Evolutionary conservation across 2,888 invertebrate species (phyloP), one percentile per base, ranked within the genome.

Genomic region (Amphiduros pacificus): DNA sequence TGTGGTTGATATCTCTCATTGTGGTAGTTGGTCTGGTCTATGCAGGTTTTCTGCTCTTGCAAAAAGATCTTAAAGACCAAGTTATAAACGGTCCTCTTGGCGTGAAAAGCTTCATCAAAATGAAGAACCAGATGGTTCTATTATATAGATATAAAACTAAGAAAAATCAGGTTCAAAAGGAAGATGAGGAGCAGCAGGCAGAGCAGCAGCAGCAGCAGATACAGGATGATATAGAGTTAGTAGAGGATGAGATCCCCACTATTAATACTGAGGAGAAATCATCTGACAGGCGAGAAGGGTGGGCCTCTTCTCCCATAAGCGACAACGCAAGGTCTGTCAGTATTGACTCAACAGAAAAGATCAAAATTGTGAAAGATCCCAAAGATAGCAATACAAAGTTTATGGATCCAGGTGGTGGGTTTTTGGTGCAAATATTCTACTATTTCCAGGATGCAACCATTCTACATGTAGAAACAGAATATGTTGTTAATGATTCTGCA

Each of bases 381-480:
- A n/a, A n/a, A n/a, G n/a, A n/a, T n/a, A n/a, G n/a, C n/a, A n/a
- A n/a, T n/a, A n/a, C n/a, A n/a, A n/a, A n/a, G n/a, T n/a, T n/a
- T n/a, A n/a, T n/a, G n/a, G n/a, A n/a, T n/a, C n/a, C n/a, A n/a
- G n/a, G n/a, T n/a, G 55, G 55, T 27, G 44, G 44, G 29, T 26
- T 55, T 26, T 27, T 55, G 1, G 28, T 55, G 11, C 26, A 41
- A 5, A 5, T 55, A 5, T 55, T 55, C 29, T 55, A 55, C 28
- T 55, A 55, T 27, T 55, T 55, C 24, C 55, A 55, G 22, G 55
- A 55, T 26, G 55, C 55, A 26, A 22, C 55, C 2, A 14, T 55
- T 14, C 40, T 55, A 4, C 27, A 55, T 14, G 27, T 55, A 26
- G 11, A 24, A 5, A 55, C 55, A 2, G 44, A 41, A 1, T 55